Base-by-base conservation (phyloP, 2,888 invertebrate species). In the Rotaria macrura region DNA sequence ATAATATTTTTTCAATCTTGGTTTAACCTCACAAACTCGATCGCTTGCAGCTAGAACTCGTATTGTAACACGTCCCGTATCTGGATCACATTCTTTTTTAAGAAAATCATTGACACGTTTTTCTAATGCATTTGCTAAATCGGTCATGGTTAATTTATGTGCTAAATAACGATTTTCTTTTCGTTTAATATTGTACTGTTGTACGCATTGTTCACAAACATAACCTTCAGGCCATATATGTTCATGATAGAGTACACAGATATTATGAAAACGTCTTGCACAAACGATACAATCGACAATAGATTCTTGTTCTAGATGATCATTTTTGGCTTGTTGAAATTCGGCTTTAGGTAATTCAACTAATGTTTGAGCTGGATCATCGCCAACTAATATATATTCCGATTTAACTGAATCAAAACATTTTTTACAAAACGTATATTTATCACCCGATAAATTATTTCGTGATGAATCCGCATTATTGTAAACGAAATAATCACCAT, bases 351-450 rank as follows among this genome's bases (percentile, higher is more conserved):
- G 85, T n/a, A 89, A 89, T 89, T 89, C 90, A 89, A 89, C 87
- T 47, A 88, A 87, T 84, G 95, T 94, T 92, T 95, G 96, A 89
- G 95, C 93, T 84, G 97, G 96, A 92, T 99, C 98, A 91, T 99
- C 99, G 88, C 96, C 96, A 88, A 99, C 93, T 90, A 96, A 97
- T 88, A 99, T 97, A 88, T 96, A 96, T 92, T 98, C 97, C 87
- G 97, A 97, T 91, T 95, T 96, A 92, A 99, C 96, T 92, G 98
- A 97, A 92, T 96, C 96, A 94, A 98, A 99, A 93, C 99, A 99
- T 93, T 98, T 98, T 93, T 96, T 95, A 94, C 99, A 99, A 93
- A 96, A 99, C 89, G 97, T 97, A 93, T 98, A 98, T 94, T 96
- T 96, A 93, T 85, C 87, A 85, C 84, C 84, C 57, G 74, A 74